Evolutionary conservation across 2,888 invertebrate species (phyloP).

Genomic region (Suillia variegata): DNA sequence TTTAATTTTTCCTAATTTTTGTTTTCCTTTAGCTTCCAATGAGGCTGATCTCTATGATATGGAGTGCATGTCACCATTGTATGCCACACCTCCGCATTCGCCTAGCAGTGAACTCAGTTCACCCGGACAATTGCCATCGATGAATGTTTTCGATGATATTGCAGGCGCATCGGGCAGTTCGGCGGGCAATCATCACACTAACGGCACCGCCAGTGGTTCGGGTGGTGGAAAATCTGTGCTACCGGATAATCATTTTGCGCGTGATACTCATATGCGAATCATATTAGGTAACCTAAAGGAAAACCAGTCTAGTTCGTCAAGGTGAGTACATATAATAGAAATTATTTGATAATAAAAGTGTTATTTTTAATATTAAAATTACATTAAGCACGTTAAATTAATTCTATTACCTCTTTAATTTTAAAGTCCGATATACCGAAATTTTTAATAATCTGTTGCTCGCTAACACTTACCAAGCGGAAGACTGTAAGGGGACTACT

Average conservation of each 20-base stretch:
- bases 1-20: not conserved
- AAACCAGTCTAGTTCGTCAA: conserved; percentile 57
- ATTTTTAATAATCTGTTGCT: no score
- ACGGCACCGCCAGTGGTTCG: conserved; percentile 16
- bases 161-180: conserved; percentile 47
- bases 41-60: conserved; percentile 62
- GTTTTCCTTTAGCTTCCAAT: conserved; percentile 55
- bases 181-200: conserved; percentile 28
- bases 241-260: conserved; percentile 81
- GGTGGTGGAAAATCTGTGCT: conserved; percentile 51
- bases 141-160: conserved; percentile 59
- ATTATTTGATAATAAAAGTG: not conserved
- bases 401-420: no score
- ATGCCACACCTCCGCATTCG: conserved; percentile 81
- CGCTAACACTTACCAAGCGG: no score
- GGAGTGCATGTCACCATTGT: conserved; percentile 70
- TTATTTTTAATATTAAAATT: no score
- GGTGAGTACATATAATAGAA: conserved; percentile 37
- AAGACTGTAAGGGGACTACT: no score
- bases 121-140: conserved; percentile 59
- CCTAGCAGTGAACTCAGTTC: conserved; percentile 70
- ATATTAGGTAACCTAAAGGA: conserved; percentile 71
- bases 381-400: no score
- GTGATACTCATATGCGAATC: conserved; percentile 92
- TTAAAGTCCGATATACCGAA: no score